Conservation (phyloP, 2,888 invertebrate genomes). For the Zhengitettix transpicula region DNA sequence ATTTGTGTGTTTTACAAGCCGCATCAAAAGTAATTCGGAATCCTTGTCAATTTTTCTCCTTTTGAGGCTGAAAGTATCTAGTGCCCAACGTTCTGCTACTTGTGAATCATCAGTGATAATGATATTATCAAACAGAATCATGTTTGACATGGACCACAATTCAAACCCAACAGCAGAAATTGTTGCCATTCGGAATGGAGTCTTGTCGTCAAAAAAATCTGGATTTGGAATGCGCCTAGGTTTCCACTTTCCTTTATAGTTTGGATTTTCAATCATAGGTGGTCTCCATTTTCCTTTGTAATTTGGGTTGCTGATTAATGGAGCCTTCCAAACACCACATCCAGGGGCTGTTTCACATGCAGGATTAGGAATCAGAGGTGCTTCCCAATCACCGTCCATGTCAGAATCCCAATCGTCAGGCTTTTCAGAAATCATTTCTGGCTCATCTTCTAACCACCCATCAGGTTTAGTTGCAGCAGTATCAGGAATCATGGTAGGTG, state of each 20-base stretch:
- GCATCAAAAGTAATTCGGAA: slow-evolving; percentile 60
- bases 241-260: slow-evolving; percentile 90
- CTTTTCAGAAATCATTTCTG: slow-evolving; percentile 61
- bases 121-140: slow-evolving; percentile 90
- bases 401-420: slow-evolving; percentile 95
- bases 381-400: slow-evolving; percentile 98
- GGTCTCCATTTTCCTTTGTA: slow-evolving; percentile 92
- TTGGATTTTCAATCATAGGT: slow-evolving; percentile 77
- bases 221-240: slow-evolving; percentile 81
- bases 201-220: slow-evolving; percentile 74
- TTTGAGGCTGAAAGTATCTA: slow-evolving; percentile 70
- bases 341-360: slow-evolving; percentile 62
- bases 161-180: slow-evolving; percentile 89
- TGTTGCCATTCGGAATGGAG: slow-evolving; percentile 78
- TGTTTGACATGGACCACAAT: slow-evolving; percentile 95
- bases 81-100: slow-evolving; percentile 65
- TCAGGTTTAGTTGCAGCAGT: slow-evolving; percentile 67
- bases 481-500: slow-evolving; percentile 79
- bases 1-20: slow-evolving; percentile 57
- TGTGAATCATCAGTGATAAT: slow-evolving; percentile 69
- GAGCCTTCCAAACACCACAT: slow-evolving; percentile 82
- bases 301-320: slow-evolving; percentile 70
- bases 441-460: slow-evolving; percentile 88
- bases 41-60: slow-evolving; percentile 61
- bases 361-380: slow-evolving; percentile 83